Conservation (phyloP, 2,797 vertebrate genomes). For the Heliangelus exortis region DNA sequence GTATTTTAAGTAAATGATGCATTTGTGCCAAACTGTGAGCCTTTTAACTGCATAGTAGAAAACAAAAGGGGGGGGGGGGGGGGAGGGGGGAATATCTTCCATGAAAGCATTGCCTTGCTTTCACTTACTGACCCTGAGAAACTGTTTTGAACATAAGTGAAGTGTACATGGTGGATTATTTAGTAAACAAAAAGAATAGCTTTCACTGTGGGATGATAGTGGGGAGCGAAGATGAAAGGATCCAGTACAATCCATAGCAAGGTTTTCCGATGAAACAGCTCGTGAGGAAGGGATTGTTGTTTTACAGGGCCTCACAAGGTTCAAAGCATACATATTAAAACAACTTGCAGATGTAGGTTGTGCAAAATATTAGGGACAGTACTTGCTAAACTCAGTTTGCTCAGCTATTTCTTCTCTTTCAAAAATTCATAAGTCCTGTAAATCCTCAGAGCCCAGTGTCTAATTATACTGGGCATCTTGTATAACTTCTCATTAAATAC, state of each 20-base stretch:
- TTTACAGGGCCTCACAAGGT: constrained; percentile 38
- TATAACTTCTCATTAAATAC: constrained; percentile 79
- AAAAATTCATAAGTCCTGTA: constrained; percentile 68
- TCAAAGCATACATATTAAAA: constrained; percentile 65
- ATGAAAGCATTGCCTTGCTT: neutral
- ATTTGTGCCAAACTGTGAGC: neutral
- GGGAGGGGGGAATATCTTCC: neutral
- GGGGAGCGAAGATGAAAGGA: constrained; percentile 13
- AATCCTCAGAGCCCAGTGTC: constrained; percentile 74
- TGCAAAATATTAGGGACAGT: constrained; percentile 38
- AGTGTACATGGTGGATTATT: neutral
- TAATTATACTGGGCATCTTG: constrained; percentile 78
- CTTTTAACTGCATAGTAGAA: neutral
- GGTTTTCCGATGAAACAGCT: neutral
- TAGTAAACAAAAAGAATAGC: constrained; percentile 10
- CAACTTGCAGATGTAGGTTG: constrained; percentile 66
- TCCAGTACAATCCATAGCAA: neutral
- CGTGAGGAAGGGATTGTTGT: constrained; percentile 8
- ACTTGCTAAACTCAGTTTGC: constrained; percentile 51
- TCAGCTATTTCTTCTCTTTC: constrained; percentile 69
- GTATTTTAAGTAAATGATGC: neutral
- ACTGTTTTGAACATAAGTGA: constrained; percentile 9
- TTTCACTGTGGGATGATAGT: neutral
- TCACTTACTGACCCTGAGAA: constrained; percentile 16
- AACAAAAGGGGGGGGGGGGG: neutral